phyloP scores from a whole-genome alignment of 2,888 invertebrate genomes.

The Ophion ellenae region DNA sequence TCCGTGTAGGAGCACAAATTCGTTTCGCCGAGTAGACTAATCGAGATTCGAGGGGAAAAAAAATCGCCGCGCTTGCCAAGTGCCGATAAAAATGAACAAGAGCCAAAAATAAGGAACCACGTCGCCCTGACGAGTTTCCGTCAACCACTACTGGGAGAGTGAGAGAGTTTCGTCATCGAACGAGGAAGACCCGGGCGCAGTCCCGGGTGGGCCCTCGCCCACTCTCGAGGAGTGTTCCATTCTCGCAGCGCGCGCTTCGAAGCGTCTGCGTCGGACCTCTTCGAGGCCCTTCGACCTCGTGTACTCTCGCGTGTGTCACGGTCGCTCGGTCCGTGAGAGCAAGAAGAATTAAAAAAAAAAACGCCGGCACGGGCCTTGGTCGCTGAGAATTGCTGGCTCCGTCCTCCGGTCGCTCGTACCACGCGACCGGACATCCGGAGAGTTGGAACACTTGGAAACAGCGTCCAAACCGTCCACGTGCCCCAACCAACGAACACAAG shows the following conservation, averaged over 20 bases:
- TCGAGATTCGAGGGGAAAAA: slow-evolving; percentile 1
- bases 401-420: neutral
- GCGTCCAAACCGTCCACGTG: neutral
- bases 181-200: neutral
- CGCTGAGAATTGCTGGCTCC: neutral
- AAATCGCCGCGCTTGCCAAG: neutral
- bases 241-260: neutral
- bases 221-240: neutral
- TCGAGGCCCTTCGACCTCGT: neutral
- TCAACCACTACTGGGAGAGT: neutral
- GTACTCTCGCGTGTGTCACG: neutral
- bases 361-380: neutral
- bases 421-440: neutral
- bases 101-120: neutral
- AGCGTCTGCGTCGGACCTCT: neutral
- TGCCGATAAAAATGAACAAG: neutral
- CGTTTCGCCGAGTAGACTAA: slow-evolving; percentile 23
- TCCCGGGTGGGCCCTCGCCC: neutral
- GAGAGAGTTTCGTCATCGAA: neutral
- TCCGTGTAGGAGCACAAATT: slow-evolving; percentile 44
- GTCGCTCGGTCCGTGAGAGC: neutral
- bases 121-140: neutral
- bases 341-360: neutral
- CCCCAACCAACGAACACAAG: neutral
- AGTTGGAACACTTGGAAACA: neutral